Base-by-base conservation (phyloP, 1,140 invertebrate genomes). In the Paramacrobiotus metropolitanus region DNA sequence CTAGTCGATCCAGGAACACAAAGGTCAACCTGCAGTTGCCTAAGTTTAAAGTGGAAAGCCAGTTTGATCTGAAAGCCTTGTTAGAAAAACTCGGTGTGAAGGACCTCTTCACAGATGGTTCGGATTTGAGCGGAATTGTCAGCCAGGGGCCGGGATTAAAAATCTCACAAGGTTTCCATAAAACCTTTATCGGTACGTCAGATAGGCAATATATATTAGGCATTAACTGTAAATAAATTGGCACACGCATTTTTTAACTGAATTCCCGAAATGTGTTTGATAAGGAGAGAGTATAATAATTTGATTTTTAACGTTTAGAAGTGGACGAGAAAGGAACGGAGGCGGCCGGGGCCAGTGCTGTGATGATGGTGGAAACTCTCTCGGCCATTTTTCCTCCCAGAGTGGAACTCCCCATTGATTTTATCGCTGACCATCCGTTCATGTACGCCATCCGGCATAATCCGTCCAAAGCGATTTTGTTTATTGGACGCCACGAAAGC, bases 291-390 rank as follows among this genome's bases (percentile, higher is more conserved):
- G 9, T n/a, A n/a, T 9, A 9, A 9, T 40, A n/a, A n/a, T n/a
- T n/a, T n/a, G n/a, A n/a, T n/a, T n/a, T n/a, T n/a, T n/a, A n/a
- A n/a, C n/a, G n/a, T 40, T 9, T n/a, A 40, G 63, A 60, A 48
- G 61, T 64, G 9, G 44, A 21, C 1, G 63, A 64, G 62, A 30
- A 64, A 29, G 63, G 63, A 1, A 34, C 61, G n/a, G 61, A 31
- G 21, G 61, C 63, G n/a, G 61, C 61, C 20, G 63, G 29, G 29
- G 45, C 20, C 9, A n/a, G 21, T 2, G 18, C 30, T 20, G n/a
- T n/a, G n/a, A n/a, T n/a, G n/a, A n/a, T n/a, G n/a, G n/a, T n/a
- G n/a, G n/a, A n/a, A n/a, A n/a, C n/a, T n/a, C n/a, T n/a, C n/a
- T 18, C 29, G 18, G 34, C n/a, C 34, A 9, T n/a, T 9, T 9